These are phyloP conservation scores for Strigamia crassipes DNA, from an alignment of 2,888 invertebrate genomes.

Conservation along the genomic window DNA sequence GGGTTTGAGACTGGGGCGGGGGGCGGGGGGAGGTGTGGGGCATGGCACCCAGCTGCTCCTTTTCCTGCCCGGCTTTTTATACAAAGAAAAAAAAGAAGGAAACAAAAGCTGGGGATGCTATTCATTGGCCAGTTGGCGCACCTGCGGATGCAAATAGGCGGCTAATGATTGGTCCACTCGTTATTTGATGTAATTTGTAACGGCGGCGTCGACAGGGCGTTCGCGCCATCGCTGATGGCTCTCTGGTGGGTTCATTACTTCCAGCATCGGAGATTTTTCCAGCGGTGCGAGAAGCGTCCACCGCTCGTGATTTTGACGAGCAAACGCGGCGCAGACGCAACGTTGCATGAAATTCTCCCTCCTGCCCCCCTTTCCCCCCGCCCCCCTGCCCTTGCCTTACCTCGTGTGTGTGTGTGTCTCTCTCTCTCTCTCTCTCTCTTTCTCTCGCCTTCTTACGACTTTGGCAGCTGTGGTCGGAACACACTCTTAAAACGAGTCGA, in stretches of 20 bases:
- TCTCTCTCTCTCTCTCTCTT: not conserved
- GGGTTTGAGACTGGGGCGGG: not conserved
- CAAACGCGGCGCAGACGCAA: constrained; percentile 29
- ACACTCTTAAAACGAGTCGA: constrained; percentile 31
- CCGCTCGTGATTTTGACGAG: constrained; percentile 37
- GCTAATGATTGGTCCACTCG: constrained; percentile 35
- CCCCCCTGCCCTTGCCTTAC: not conserved
- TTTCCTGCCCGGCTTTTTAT: constrained; percentile 1
- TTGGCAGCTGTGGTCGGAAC: constrained; percentile 28
- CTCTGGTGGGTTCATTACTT: constrained; percentile 42
- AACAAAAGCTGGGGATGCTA: not conserved
- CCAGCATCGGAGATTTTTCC: constrained; percentile 27
- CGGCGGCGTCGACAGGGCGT: constrained; percentile 35
- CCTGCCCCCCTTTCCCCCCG: not conserved
- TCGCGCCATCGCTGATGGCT: constrained; percentile 12
- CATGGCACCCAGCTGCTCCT: not conserved
- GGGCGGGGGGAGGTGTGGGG: not conserved
- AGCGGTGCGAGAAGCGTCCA: constrained; percentile 34
- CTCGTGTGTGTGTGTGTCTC: not conserved
- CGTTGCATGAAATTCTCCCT: not conserved
- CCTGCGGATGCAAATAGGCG: constrained; percentile 17
- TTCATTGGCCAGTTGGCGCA: not conserved
- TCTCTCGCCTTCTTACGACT: constrained; percentile 28
- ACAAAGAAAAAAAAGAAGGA: not conserved
- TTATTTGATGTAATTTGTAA: constrained; percentile 33